A percentile compares a stretch with the other conserved stretches of the same genome.
These are phyloP conservation scores for Crocidura indochinensis DNA, from an alignment of 2,797 vertebrate species.

Conservation along the genomic window DNA sequence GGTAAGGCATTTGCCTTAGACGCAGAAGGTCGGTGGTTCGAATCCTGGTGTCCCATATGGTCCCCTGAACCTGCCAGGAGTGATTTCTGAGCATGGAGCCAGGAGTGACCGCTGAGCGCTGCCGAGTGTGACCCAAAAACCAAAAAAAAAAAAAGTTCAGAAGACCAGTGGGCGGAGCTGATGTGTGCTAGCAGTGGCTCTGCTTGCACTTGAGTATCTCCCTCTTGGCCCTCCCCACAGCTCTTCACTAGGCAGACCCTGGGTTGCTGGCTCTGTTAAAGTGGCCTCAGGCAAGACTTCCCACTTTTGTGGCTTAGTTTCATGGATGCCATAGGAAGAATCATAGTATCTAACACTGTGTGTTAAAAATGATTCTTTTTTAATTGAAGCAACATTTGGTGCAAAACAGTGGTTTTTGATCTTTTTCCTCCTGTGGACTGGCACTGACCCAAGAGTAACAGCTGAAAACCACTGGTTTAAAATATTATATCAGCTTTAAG, in stretches of 20 bases:
- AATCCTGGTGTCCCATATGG: too few species aligned
- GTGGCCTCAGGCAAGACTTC: neutral
- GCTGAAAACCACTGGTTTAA: neutral
- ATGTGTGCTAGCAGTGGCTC: neutral
- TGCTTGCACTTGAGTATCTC: neutral
- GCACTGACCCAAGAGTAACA: too few species aligned
- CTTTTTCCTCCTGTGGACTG: too few species aligned
- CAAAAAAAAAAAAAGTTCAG: too few species aligned
- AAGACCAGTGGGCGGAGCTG: constrained; percentile 1
- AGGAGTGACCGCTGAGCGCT: too few species aligned
- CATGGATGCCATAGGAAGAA: neutral
- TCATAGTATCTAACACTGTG: neutral
- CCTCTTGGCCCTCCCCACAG: neutral
- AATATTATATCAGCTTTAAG: neutral
- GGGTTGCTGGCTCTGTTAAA: neutral
- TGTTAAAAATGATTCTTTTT: neutral
- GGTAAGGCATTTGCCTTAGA: too few species aligned
- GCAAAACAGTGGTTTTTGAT: too few species aligned
- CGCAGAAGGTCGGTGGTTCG: too few species aligned
- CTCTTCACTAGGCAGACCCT: neutral
- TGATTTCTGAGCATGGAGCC: too few species aligned
- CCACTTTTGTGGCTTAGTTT: neutral
- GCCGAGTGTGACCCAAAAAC: too few species aligned
- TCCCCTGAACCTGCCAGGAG: too few species aligned
- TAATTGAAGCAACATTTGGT: neutral